These are phyloP conservation scores for Strix uralensis DNA, from an alignment of 2,113 vertebrate genomes.

Conservation along the genomic window DNA sequence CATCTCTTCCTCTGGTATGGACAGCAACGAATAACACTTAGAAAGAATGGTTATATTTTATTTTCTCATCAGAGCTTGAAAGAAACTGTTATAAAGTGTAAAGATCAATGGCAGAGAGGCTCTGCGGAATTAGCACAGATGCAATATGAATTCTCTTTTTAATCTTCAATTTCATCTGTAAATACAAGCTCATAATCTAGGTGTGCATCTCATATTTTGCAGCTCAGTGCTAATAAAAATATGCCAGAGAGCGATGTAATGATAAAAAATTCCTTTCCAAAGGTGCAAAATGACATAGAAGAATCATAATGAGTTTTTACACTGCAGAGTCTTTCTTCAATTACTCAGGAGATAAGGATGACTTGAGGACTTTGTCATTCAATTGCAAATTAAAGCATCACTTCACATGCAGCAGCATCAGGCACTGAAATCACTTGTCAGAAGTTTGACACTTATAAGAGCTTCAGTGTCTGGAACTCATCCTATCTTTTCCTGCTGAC, in stretches of 20 bases:
- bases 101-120: not conserved
- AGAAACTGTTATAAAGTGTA: not conserved
- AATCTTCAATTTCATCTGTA: constrained; percentile 24
- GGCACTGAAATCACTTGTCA: constrained; percentile 26
- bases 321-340: constrained; percentile 12
- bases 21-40: not conserved
- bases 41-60: not conserved
- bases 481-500: not conserved
- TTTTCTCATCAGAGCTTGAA: constrained; percentile 18
- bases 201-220: not conserved
- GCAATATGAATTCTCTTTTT: not conserved
- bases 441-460: constrained; percentile 12
- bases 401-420: constrained; percentile 36
- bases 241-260: not conserved
- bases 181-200: constrained; percentile 20
- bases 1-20: not conserved
- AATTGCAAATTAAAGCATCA: constrained; percentile 58
- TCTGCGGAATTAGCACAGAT: not conserved
- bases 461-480: constrained; percentile 1
- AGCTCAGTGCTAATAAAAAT: constrained; percentile 25
- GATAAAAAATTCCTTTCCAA: constrained; percentile 16
- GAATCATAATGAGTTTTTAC: constrained; percentile 31
- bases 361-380: constrained; percentile 56
- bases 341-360: constrained; percentile 46
- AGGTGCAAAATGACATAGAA: constrained; percentile 33